Evolutionary conservation across 2,113 vertebrate species (phyloP).

Genomic region (Dendrocopos noguchii): DNA sequence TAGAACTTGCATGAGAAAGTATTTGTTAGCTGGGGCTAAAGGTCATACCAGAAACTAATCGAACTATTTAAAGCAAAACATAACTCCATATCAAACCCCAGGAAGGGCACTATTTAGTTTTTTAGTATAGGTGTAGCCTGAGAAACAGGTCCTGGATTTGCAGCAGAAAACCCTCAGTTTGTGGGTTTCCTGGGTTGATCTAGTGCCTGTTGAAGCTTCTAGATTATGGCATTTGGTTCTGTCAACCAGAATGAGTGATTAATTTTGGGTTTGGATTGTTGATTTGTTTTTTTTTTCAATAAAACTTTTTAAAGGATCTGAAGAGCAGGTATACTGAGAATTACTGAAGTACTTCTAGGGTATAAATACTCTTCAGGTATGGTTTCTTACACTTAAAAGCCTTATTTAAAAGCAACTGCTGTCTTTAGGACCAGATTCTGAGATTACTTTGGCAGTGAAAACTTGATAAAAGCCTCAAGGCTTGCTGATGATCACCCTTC

Average conservation of each 20-base stretch:
- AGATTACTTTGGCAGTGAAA: not conserved
- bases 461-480: not conserved
- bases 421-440: not conserved
- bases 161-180: not conserved
- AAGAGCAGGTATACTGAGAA: not conserved
- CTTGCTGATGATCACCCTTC: not conserved
- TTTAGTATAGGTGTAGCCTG: not conserved
- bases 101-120: not conserved
- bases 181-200: not conserved
- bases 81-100: not conserved
- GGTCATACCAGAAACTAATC: not conserved
- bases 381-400: not conserved
- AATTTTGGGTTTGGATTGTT: rapidly evolving
- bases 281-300: not conserved
- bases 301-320: not conserved
- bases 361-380: not conserved
- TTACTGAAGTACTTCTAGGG: not conserved
- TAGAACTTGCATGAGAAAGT: not conserved
- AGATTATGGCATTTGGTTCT: not conserved
- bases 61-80: not conserved
- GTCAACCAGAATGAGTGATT: not conserved
- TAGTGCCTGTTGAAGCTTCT: not conserved
- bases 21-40: not conserved
- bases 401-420: not conserved
- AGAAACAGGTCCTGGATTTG: not conserved